phyloP scores from a whole-genome alignment of 1,140 invertebrate genomes.

The Acromyrmex echinatior region DNA sequence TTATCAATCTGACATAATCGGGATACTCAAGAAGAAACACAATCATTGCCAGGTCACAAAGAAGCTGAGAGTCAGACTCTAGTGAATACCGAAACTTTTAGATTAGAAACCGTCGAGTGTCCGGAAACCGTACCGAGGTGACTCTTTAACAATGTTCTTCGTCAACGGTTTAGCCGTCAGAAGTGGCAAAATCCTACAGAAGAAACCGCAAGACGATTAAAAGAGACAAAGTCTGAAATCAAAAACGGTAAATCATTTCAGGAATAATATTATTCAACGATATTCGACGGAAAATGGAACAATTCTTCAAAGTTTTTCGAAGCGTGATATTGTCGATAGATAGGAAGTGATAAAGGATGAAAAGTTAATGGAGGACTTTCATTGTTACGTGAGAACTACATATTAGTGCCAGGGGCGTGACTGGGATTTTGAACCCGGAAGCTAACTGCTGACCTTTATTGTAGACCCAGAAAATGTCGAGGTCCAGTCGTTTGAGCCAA shows the following conservation, averaged over 20 bases:
- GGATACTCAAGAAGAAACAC: background rate
- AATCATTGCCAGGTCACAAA: background rate
- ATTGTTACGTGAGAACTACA: constrained; percentile 35
- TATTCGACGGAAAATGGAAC: background rate
- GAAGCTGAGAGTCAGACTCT: background rate
- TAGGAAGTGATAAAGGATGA: constrained; percentile 26
- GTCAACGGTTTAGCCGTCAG: background rate
- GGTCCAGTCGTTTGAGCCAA: background rate
- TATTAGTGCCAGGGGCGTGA: constrained; percentile 26
- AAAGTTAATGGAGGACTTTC: background rate
- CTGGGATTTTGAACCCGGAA: background rate
- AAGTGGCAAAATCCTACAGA: background rate
- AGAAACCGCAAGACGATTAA: background rate
- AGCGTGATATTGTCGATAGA: constrained; percentile 33
- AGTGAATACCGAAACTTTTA: constrained; percentile 4
- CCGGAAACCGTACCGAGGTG: background rate
- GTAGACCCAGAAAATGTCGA: background rate
- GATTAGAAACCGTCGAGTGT: constrained; percentile 16
- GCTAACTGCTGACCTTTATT: background rate
- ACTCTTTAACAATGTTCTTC: background rate
- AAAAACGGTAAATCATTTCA: background rate
- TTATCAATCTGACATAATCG: background rate
- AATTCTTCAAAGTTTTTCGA: constrained; percentile 28
- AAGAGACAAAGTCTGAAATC: background rate
- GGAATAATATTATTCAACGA: background rate